Base-by-base conservation (phyloP, 1,140 invertebrate species). In the Drosophila nannoptera region DNA sequence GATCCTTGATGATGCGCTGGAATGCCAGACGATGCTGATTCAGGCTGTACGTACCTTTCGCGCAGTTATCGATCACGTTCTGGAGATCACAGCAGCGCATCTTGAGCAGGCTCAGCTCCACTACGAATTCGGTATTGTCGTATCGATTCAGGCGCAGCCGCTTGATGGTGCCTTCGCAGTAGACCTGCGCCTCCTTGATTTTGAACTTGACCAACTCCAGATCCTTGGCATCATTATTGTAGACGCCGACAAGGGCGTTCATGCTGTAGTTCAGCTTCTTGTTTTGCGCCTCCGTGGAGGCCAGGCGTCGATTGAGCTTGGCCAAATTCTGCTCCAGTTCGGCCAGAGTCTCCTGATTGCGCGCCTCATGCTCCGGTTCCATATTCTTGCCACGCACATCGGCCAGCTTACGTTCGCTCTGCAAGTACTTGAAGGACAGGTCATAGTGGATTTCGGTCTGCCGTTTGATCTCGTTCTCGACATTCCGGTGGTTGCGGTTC, bases 101-200 rank as follows among this genome's bases (percentile, higher is more conserved):
- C 66, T 91, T 90, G 9, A 94, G 69, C 48, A 94, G 87, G 80
- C 92, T 93, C 42, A 93, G 90, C 46, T 93, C 91, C 2, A 94
- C 92, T 69, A 92, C 92, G 48, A 90, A 90, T 59, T 92, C 91
- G 36, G 93, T 92, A 11, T 90, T 91, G 3, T 76, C 77, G 6
- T 77, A 80, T 40, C 91, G 91, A 11, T 83, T 87, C 16, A 70
- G 53, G 68, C 90, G 91, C 0, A 93, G 31, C 58, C 91, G 90
- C 73, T 93, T 93, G 36, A 92, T 89, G 2, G 91, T 92, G 36
- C 91, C 92, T 61, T 93, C 64, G 91, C 78, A 75, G 77, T 78
- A 82, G 75, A 88, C 71, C 67, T 89, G 55, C 43, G 65, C 58
- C 90, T 92, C 89, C 69, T 92, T 89, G 38, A 91, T 89, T 69